phyloP scores from a whole-genome alignment of 2,113 vertebrate genomes.

The Dryoscopus gambensis region DNA sequence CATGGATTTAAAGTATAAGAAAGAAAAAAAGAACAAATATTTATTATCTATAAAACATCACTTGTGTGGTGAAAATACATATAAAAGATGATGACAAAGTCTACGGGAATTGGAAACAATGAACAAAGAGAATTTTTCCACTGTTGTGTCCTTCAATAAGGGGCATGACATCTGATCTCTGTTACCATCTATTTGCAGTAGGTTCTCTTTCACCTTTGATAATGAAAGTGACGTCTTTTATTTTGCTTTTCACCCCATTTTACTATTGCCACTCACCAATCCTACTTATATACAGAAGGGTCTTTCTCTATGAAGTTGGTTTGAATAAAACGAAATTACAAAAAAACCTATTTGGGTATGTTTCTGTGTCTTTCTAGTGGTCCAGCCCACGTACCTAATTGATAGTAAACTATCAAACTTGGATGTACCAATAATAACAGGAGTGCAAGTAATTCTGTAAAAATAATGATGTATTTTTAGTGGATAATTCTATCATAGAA shows the following conservation, averaged over 20 bases:
- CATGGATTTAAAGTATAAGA: background rate
- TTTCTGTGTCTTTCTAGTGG: background rate
- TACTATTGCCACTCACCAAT: background rate
- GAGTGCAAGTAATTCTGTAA: background rate
- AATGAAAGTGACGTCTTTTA: background rate
- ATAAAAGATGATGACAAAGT: background rate
- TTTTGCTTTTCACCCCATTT: background rate
- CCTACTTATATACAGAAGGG: background rate
- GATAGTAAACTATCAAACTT: background rate
- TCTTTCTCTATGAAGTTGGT: background rate
- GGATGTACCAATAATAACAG: background rate
- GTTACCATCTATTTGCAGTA: background rate
- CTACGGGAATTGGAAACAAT: background rate
- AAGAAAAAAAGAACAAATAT: background rate
- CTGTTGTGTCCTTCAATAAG: background rate
- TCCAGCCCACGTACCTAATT: background rate
- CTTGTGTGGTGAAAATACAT: background rate
- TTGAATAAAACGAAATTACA: background rate
- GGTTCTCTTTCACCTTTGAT: background rate
- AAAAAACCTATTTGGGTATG: background rate
- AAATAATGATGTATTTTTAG: background rate
- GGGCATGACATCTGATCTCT: background rate
- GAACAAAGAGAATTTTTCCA: background rate
- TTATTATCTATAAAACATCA: background rate
- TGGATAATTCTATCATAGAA: background rate